These are phyloP conservation scores for Drosophila bipectinata DNA, from an alignment of 1,140 invertebrate species.

Conservation along the genomic window DNA sequence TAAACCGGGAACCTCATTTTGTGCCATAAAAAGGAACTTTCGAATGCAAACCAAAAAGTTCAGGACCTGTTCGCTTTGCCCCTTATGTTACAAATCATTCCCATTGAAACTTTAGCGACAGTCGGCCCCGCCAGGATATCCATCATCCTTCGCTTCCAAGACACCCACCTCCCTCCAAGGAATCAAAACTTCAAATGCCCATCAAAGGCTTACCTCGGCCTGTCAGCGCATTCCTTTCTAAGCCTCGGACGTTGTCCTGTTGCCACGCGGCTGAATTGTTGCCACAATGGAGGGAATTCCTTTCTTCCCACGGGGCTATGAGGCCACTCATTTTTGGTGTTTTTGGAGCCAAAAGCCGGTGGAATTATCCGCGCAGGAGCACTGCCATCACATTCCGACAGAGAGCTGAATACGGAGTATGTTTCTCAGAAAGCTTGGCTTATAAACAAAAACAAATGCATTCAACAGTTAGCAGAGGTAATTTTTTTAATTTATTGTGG, in stretches of 20 bases:
- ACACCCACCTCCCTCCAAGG: not conserved
- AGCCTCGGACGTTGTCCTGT: conserved; percentile 40
- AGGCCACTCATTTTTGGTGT: not conserved
- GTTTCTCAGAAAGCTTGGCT: not conserved
- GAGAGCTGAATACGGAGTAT: conserved; percentile 14
- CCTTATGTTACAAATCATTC: conserved; percentile 26
- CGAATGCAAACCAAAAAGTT: conserved; percentile 31
- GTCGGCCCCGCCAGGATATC: conserved; percentile 30
- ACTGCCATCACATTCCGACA: not conserved
- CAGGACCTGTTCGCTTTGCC: not conserved
- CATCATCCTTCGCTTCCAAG: not conserved
- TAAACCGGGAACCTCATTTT: conserved; percentile 33
- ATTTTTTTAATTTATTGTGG: not conserved
- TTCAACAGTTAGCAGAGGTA: conserved; percentile 39
- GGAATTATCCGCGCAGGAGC: conserved; percentile 43
- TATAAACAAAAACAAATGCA: conserved; percentile 54
- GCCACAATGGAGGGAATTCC: conserved; percentile 30
- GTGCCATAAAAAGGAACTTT: conserved; percentile 36
- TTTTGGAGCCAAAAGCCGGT: conserved; percentile 8
- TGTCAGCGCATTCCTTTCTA: conserved; percentile 34
- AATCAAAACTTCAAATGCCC: conserved; percentile 19
- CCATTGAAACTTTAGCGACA: conserved; percentile 42
- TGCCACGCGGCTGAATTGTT: conserved; percentile 37
- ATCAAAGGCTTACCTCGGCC: conserved; percentile 41
- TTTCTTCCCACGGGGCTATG: conserved; percentile 18